Percentiles rank a stretch among this genome's conserved stretches.
Evolutionary conservation across 2,113 vertebrate genomes (phyloP).

Genomic region (Mesembrinibis cayennensis): DNA sequence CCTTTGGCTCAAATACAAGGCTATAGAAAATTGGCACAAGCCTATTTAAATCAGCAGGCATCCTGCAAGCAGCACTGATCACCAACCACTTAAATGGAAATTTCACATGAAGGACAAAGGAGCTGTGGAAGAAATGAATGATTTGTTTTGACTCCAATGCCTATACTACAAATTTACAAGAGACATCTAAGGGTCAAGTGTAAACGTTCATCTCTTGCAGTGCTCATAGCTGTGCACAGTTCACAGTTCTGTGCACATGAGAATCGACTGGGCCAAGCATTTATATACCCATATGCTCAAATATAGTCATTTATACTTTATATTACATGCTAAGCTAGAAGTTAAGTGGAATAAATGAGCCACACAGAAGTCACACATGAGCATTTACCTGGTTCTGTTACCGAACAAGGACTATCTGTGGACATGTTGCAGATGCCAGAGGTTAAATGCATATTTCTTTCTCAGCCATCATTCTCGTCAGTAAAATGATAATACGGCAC

Average conservation of each 20-base stretch:
- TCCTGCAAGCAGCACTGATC: neutral
- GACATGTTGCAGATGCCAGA: neutral
- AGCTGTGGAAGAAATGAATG: neutral
- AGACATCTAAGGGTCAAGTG: neutral
- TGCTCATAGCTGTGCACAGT: neutral
- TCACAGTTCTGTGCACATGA: neutral
- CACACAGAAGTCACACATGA: neutral
- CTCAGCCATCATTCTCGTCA: neutral
- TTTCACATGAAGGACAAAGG: neutral
- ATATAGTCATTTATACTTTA: neutral
- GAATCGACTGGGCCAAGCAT: neutral
- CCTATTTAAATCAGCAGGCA: neutral
- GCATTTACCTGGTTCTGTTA: neutral
- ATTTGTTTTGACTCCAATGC: neutral
- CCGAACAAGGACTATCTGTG: neutral
- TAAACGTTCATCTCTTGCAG: neutral
- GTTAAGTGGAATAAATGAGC: neutral
- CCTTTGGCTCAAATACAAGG: neutral
- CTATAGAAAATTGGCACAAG: neutral
- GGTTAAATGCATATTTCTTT: neutral
- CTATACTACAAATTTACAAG: neutral
- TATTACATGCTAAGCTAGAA: neutral
- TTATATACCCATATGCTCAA: neutral
- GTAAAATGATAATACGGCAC: neutral
- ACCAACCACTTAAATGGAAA: neutral